phyloP scores from a whole-genome alignment of 2,888 invertebrate genomes.

The Cantharis lateralis region DNA sequence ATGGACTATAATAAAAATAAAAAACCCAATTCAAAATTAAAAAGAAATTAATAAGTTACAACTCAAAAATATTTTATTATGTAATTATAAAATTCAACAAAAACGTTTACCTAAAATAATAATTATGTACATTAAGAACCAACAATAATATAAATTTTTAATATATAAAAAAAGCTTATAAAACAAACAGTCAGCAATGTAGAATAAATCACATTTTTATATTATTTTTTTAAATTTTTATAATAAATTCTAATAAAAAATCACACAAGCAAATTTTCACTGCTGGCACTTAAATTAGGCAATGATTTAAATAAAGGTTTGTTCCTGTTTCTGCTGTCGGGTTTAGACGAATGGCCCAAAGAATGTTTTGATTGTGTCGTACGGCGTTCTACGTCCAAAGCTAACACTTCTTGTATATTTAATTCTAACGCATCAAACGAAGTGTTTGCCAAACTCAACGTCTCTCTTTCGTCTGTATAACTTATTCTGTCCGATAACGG shows the following conservation, averaged over 20 bases:
- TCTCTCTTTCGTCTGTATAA: slow-evolving; percentile 20
- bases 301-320: slow-evolving; percentile 64
- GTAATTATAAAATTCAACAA: slow-evolving; percentile 1
- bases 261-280: slow-evolving; percentile 65
- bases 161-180: slow-evolving; percentile 12
- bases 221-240: slow-evolving; percentile 7
- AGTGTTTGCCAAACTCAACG: slow-evolving; percentile 36
- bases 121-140: slow-evolving; percentile 6
- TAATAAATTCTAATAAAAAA: slow-evolving; percentile 6
- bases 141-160: slow-evolving; percentile 19
- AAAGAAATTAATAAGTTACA: background rate
- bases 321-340: slow-evolving; percentile 38
- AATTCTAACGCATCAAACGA: slow-evolving; percentile 58
- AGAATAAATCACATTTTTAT: slow-evolving; percentile 24
- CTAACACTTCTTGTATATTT: slow-evolving; percentile 57
- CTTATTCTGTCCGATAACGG: slow-evolving; percentile 13
- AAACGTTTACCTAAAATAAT: background rate
- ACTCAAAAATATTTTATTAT: slow-evolving; percentile 1
- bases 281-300: slow-evolving; percentile 74
- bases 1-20: no score
- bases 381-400: slow-evolving; percentile 56
- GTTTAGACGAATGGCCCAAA: slow-evolving; percentile 45
- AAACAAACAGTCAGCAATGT: slow-evolving; percentile 16
- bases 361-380: slow-evolving; percentile 47
- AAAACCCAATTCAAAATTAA: background rate